These are phyloP conservation scores for Andrena flavipes DNA, from an alignment of 2,888 invertebrate genomes.

Conservation along the genomic window DNA sequence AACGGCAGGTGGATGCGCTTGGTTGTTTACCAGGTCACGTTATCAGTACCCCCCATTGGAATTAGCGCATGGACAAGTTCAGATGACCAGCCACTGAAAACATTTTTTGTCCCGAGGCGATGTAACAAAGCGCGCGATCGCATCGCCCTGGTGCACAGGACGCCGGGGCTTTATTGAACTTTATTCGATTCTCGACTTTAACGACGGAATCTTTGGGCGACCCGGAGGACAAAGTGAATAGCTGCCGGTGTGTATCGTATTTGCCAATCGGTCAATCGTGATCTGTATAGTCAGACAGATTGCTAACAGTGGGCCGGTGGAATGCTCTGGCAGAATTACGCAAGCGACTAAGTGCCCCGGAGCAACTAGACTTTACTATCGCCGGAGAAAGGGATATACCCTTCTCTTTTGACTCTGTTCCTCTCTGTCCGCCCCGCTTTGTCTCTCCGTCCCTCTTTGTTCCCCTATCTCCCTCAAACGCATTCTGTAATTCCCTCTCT, in stretches of 20 bases:
- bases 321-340: slow-evolving; percentile 62
- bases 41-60: not conserved
- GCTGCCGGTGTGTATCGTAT: slow-evolving; percentile 49
- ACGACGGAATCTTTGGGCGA: slow-evolving; percentile 28
- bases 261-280: slow-evolving; percentile 72
- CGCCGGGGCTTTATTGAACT: not conserved
- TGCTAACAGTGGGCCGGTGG: slow-evolving; percentile 59
- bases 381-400: slow-evolving; percentile 65
- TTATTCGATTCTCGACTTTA: not conserved
- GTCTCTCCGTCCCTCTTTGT: slow-evolving; percentile 1
- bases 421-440: not conserved
- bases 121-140: no score
- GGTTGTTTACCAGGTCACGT: not conserved
- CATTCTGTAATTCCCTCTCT: slow-evolving; percentile 1
- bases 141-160: not conserved
- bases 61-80: no score
- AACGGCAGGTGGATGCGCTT: not conserved
- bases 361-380: slow-evolving; percentile 61
- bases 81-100: no score
- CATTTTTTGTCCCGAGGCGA: no score
- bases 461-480: not conserved
- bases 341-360: slow-evolving; percentile 56
- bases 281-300: slow-evolving; percentile 69
- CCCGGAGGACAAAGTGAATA: slow-evolving; percentile 49
- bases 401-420: slow-evolving; percentile 42